These are phyloP conservation scores for Neodiprion virginianus DNA, from an alignment of 1,140 invertebrate genomes.

Conservation along the genomic window DNA sequence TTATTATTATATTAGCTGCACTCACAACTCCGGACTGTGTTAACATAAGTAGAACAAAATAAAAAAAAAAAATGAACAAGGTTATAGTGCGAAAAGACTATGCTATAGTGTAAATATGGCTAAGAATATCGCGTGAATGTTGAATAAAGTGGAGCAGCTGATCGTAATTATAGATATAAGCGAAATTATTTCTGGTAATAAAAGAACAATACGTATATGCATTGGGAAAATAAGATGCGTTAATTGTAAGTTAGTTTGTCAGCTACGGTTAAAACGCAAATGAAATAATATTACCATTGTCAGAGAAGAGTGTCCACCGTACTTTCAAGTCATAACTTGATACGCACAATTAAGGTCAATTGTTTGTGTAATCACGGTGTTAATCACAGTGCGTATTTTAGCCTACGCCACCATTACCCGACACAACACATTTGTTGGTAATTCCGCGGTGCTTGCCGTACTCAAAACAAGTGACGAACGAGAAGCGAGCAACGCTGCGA, in stretches of 20 bases:
- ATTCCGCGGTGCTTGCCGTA: conserved; percentile 15
- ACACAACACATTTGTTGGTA: conserved; percentile 36
- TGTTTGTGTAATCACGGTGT: conserved; percentile 24
- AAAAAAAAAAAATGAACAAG: neutral
- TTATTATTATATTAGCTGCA: neutral
- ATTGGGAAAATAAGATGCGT: neutral
- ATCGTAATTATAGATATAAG: neutral
- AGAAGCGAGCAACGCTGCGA: neutral
- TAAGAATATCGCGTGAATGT: neutral
- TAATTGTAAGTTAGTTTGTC: conserved; percentile 1
- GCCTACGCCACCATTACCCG: conserved; percentile 10
- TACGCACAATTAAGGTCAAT: conserved; percentile 11
- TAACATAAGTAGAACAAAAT: neutral
- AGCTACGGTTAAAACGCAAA: neutral
- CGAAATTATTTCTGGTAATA: conserved; percentile 8
- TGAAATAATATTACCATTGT: neutral
- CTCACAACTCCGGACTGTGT: neutral
- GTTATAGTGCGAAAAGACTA: neutral
- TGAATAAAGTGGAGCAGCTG: neutral
- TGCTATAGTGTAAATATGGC: neutral
- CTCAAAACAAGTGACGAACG: conserved; percentile 13
- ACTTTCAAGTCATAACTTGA: neutral
- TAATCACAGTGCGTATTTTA: conserved; percentile 37
- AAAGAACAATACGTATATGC: conserved; percentile 8
- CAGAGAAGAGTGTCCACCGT: neutral